Percentiles rank a stretch among this genome's conserved stretches.
These are phyloP conservation scores for Strix occidentalis DNA, from an alignment of 2,797 vertebrate genomes.

Conservation along the genomic window DNA sequence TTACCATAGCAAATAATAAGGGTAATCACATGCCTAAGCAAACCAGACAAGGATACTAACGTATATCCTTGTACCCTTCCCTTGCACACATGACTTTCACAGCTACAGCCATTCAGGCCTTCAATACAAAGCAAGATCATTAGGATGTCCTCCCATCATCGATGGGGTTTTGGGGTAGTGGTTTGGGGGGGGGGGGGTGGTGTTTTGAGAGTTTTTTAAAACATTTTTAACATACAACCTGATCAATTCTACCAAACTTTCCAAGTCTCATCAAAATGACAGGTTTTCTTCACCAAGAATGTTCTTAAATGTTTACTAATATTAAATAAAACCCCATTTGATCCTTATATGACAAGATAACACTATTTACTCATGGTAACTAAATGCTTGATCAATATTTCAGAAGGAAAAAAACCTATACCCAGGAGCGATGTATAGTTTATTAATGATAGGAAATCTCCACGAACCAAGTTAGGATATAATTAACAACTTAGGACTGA, in stretches of 20 bases:
- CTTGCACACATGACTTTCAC: not conserved
- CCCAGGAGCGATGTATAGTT: not conserved
- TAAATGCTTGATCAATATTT: not conserved
- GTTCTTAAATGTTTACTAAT: not conserved
- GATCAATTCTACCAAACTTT: not conserved
- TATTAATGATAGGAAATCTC: not conserved
- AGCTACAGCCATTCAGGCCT: not conserved
- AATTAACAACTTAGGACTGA: not conserved
- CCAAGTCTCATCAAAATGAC: not conserved
- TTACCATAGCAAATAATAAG: not conserved
- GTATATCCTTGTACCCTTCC: not conserved
- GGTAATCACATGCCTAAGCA: not conserved
- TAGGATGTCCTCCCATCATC: not conserved
- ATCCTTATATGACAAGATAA: not conserved
- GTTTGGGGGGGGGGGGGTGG: not conserved
- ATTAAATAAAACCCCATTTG: not conserved
- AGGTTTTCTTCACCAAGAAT: not conserved
- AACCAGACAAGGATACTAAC: not conserved
- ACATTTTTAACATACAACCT: not conserved
- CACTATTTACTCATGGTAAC: not conserved
- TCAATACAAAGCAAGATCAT: not conserved
- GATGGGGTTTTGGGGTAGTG: rapidly evolving
- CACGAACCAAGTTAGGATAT: not conserved
- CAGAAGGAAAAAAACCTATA: not conserved
- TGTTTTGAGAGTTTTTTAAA: not conserved